Evolutionary conservation across 2,797 vertebrate genomes (phyloP), one percentile per base, ranked within the genome.

Genomic region (Linurgus olivaceus): DNA sequence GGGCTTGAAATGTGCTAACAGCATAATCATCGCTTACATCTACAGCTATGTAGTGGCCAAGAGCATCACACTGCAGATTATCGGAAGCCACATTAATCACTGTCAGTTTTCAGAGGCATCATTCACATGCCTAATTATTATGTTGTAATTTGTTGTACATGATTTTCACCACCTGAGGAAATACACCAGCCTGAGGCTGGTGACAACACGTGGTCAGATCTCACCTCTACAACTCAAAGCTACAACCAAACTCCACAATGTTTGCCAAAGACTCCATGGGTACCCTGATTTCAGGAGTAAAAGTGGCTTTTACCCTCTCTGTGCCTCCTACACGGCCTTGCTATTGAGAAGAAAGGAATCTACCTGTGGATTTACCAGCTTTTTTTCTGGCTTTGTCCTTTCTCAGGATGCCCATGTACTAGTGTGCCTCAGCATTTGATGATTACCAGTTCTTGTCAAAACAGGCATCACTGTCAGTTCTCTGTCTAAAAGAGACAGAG

Each of bases 11-110:
- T 12, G 3, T 12, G 13, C 54, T 57, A 75, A 57, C 13, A 45
- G 33, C 26, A 51, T 4, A 18, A 71, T 33, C n/a, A 28, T 9
- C 2, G 0, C 24, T 89, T 61, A 35, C 17, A 68, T 12, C 50
- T 63, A 38, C 2, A 83, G 50, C 42, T 77, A 55, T 8, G 21
- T 2, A 59, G 50, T 4, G 25, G 45, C 42, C 83, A 68, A 42
- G 33, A 52, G 33, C 35, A 17, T 47, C 65, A 62, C 0, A 0
- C 25, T 61, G 5, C 0, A 0, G 37, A 55, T 62, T 47, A 61
- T 18, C 48, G 47, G 37, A 92, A 74, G 48, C 35, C 37, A 48
- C 1, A 1, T 10, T 25, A 76, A 70, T 42, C 29, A 12, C 17
- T 37, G 6, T 35, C 63, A 45, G 10, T 89, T 87, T 92, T 57